A percentile compares a stretch with the other conserved stretches of the same genome.
phyloP scores from a whole-genome alignment of 2,888 invertebrate species.

The Synergus laeviventris region DNA sequence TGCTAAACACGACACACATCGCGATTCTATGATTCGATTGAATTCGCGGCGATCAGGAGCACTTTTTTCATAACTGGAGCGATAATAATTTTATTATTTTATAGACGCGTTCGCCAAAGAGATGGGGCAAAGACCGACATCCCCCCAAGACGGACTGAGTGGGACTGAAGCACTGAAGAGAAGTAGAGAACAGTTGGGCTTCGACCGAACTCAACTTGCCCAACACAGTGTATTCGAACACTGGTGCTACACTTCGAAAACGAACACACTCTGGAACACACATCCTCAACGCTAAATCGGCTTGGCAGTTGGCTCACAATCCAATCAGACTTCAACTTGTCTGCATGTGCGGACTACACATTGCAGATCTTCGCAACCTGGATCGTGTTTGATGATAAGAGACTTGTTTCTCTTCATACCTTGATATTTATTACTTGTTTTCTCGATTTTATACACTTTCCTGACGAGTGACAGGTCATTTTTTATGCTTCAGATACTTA shows the following conservation, averaged over 20 bases:
- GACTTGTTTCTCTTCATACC: background rate
- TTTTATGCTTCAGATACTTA: background rate
- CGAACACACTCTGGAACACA: too few species aligned
- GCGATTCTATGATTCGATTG: background rate
- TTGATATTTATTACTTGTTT: background rate
- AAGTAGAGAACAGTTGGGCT: background rate
- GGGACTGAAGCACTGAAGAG: background rate
- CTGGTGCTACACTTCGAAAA: background rate
- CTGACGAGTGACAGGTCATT: background rate
- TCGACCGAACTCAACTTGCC: background rate
- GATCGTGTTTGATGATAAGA: conserved; percentile 12
- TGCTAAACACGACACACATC: conserved; percentile 5
- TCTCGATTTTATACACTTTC: background rate
- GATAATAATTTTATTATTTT: background rate
- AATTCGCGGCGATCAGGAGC: background rate
- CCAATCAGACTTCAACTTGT: too few species aligned
- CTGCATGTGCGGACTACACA: too few species aligned
- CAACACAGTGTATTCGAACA: background rate
- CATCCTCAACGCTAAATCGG: too few species aligned
- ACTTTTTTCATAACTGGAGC: conserved; percentile 2
- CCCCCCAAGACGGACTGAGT: background rate
- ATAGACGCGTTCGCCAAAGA: background rate
- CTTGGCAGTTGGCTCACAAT: too few species aligned
- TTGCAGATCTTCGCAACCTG: background rate
- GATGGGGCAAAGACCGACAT: background rate